Evolutionary conservation across 23 tunicate genomes (phyloP), one percentile per base, ranked within the genome.

Genomic region (Ciona savignyi): DNA sequence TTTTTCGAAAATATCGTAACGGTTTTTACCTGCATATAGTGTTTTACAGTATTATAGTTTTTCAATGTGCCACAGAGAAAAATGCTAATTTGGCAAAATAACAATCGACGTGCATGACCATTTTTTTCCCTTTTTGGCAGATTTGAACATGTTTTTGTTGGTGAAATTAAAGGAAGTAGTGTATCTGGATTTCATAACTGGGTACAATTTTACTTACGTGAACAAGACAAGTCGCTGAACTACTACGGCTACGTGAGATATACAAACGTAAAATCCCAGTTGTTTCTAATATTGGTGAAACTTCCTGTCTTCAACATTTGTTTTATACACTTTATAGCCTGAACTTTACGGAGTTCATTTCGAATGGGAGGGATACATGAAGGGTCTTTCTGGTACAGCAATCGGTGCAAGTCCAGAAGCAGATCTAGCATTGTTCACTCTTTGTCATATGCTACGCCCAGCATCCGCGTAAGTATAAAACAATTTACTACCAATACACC

Each of bases 91-190:
- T n/a, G n/a, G n/a, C n/a, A n/a, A n/a, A n/a, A n/a, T n/a, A n/a
- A n/a, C n/a, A n/a, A n/a, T n/a, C n/a, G n/a, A n/a, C n/a, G n/a
- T n/a, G n/a, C n/a, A n/a, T n/a, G n/a, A n/a, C n/a, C n/a, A n/a
- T 22, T 19, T 24, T 15, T 75, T 61, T 51, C n/a, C 28, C n/a
- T 60, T 27, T 71, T 15, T 65, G 65, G 27, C 61, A 90, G 97
- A 25, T 90, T 90, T 66, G 97, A 90, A 32, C 97, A 90, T 75
- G 85, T 75, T 11, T 90, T 90, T 49, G 97, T 90, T 51, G 97
- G 97, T 25, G 97, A 90, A 63, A 74, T 90, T 34, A 79, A 74
- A 70, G 66, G 74, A 3, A 28, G 65, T 21, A 25, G 72, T 26
- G 86, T 81, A 0, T 78, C 90, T 6, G 97, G 97, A 31, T 90